phyloP scores from a whole-genome alignment of 2,113 vertebrate genomes.

The Pomatostomus ruficeps region DNA sequence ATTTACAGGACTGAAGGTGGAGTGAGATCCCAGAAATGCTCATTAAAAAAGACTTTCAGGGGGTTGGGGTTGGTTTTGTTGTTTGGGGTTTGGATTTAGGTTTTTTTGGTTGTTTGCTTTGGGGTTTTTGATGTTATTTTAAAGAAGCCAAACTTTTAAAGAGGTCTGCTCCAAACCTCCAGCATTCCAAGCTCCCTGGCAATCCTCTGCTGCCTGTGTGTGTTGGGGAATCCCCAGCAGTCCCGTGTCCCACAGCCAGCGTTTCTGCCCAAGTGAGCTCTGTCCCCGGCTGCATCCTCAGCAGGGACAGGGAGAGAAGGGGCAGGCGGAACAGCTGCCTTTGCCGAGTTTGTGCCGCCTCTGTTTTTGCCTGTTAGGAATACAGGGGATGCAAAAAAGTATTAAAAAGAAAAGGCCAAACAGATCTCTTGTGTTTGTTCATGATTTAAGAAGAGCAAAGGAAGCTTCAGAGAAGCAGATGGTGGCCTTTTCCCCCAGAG shows the following conservation, averaged over 20 bases:
- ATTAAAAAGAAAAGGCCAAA: neutral
- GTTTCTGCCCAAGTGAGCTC: neutral
- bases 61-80: neutral
- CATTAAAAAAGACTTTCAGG: neutral
- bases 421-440: neutral
- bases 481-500: neutral
- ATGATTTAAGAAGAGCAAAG: neutral
- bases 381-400: neutral
- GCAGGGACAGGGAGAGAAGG: neutral
- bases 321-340: rapidly evolving
- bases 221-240: neutral
- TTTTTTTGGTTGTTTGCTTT: neutral
- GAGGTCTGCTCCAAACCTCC: neutral
- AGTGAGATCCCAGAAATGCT: neutral
- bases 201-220: neutral
- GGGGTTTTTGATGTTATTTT: neutral
- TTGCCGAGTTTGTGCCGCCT: neutral
- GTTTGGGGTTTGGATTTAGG: neutral
- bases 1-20: neutral
- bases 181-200: neutral
- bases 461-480: neutral
- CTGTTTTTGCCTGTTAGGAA: neutral
- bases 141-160: neutral
- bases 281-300: neutral
- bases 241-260: neutral